Base-by-base conservation (phyloP, 1,140 invertebrate species). In the Bombus consobrinus region DNA sequence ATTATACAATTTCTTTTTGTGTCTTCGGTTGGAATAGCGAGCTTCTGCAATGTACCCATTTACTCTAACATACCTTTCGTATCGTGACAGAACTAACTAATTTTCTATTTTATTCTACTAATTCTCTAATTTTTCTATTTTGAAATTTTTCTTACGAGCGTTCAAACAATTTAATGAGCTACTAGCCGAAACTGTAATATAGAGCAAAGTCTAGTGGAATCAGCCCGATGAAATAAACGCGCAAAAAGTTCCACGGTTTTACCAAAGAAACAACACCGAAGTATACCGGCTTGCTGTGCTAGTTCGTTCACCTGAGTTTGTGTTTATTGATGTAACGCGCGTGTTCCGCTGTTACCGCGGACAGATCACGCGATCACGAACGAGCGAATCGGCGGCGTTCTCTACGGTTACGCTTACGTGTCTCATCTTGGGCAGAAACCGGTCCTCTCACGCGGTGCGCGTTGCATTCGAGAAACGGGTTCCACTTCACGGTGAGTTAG, bases 291-390 rank as follows among this genome's bases (percentile, higher is more conserved):
- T 34, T n/a, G 13, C 34, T 32, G 59, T n/a, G 6, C 6, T 59
- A 84, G 83, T 79, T 84, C 83, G 83, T 84, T 84, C 83, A 84
- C 83, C 83, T 71, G 66, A 47, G 43, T 69, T 47, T 32, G 66
- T 62, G 66, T 84, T 79, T 57, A 22, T 34, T 18, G 13, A 25
- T 74, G 39, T 62, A 62, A 73, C 80, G 69, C 25, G n/a, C 9
- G 22, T 62, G 22, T 75, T 47, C n/a, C 75, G n/a, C 75, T 47
- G 83, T 85, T 85, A 85, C 69, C n/a, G 32, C 2, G 43, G 37
- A 77, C 76, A 39, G 59, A 85, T 85, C 83, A 85, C 83, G 83
- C 83, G 83, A 85, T 85, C 76, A 25, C 77, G 32, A 64, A 34
- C 32, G 22, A 43, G 22, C 83, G 83, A 85, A 85, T 85, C 69